Evolutionary conservation across 2,888 invertebrate species (phyloP), one percentile per base, ranked within the genome.

Genomic region (Brenthis daphne): DNA sequence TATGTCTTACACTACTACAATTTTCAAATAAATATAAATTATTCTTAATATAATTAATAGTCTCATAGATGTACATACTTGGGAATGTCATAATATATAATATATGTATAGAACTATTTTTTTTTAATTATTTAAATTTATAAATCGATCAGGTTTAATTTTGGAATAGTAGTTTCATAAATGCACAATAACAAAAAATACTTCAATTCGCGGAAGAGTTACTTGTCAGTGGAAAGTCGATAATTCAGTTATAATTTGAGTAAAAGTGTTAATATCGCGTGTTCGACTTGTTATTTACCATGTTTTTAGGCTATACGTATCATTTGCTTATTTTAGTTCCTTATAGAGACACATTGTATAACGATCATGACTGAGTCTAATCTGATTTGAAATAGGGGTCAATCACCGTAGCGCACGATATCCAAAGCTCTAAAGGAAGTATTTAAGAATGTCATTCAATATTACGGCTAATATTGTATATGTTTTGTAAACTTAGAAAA

Each of bases 301-400:
- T 29, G 60, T 60, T 60, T 50, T 60, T 58, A 29, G 47, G 47
- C 20, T 11, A 58, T 24, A 60, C 29, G 29, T 33, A n/a, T 48
- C 12, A 50, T 11, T 60, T n/a, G 60, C 12, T 56, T 20, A 11
- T 1, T 56, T n/a, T 14, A 50, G 60, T 60, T 60, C 60, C 60
- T 60, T 50, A 16, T 60, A n/a, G 48, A 20, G 16, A 13, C 60
- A 11, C 37, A 43, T 60, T 37, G 48, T 48, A 20, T 20, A 53
- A 55, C 48, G 11, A 14, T 66, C 66, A 60, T 66, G 60, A 66
- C 66, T 54, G 55, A 33, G 24, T 33, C 16, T 29, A 60, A 66
- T 60, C 33, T 60, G 8, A 5, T 29, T 14, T 33, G 6, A 43
- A 43, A 16, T 6, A 37, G 3, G n/a, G 66, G 55, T 60, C 66